phyloP scores from a whole-genome alignment of 1,140 invertebrate genomes.

The Parasteatoda tepidariorum region DNA sequence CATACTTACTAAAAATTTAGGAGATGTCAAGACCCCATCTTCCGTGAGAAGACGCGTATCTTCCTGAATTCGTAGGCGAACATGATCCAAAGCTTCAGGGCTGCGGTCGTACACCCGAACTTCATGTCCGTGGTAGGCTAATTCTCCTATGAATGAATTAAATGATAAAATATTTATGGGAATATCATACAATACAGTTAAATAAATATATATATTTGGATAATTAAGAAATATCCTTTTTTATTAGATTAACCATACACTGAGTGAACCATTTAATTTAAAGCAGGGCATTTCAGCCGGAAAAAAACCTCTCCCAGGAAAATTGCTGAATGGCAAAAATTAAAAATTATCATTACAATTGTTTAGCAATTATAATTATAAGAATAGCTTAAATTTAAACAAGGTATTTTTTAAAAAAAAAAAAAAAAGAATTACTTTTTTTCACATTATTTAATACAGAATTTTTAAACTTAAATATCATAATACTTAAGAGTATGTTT shows the following conservation, averaged over 20 bases:
- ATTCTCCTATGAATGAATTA: constrained; percentile 66
- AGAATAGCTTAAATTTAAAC: too few species aligned
- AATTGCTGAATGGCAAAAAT: too few species aligned
- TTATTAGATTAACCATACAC: background rate
- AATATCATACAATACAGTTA: background rate
- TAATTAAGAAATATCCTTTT: background rate
- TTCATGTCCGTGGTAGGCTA: constrained; percentile 72
- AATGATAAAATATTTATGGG: background rate
- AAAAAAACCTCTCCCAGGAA: background rate
- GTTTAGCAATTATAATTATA: too few species aligned
- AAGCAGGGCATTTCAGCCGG: background rate
- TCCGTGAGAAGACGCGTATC: constrained; percentile 68
- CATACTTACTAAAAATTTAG: constrained; percentile 69
- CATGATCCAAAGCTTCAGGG: constrained; percentile 66
- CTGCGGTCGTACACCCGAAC: constrained; percentile 70
- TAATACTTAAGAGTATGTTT: too few species aligned
- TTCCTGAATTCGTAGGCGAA: constrained; percentile 68
- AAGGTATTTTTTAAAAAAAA: too few species aligned
- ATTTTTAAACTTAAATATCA: too few species aligned
- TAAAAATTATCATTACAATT: too few species aligned
- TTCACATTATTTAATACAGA: too few species aligned
- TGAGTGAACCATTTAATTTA: background rate
- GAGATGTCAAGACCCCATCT: constrained; percentile 69
- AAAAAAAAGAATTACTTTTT: too few species aligned
- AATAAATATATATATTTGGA: background rate